Percentiles rank a stretch among this genome's conserved stretches.
phyloP scores from a whole-genome alignment of 2,797 vertebrate genomes.

The Lophius americanus region DNA sequence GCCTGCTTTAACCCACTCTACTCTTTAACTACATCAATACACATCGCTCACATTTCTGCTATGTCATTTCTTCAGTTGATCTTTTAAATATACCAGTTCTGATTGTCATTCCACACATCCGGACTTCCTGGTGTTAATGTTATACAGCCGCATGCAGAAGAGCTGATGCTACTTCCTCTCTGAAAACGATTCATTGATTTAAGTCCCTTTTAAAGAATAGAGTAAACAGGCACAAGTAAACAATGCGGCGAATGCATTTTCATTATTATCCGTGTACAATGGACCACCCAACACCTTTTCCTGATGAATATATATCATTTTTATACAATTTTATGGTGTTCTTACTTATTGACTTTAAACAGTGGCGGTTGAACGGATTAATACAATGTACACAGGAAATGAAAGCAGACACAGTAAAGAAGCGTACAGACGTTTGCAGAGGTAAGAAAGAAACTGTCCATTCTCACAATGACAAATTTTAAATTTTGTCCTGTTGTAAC shows the following conservation, averaged over 20 bases:
- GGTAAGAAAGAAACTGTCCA: background rate
- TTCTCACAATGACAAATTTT: slow-evolving; percentile 10
- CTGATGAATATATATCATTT: no score
- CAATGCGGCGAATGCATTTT: background rate
- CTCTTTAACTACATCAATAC: slow-evolving; percentile 12
- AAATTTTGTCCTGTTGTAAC: slow-evolving; percentile 4
- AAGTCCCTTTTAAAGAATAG: slow-evolving; percentile 23
- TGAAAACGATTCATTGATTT: slow-evolving; percentile 37
- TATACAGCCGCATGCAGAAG: slow-evolving; percentile 18
- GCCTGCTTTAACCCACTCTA: slow-evolving; percentile 17
- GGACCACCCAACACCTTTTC: no score
- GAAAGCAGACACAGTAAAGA: slow-evolving; percentile 19
- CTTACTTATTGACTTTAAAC: background rate
- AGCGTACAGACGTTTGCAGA: background rate
- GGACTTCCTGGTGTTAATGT: slow-evolving; percentile 11
- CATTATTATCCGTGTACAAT: background rate
- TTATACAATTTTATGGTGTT: slow-evolving; percentile 21
- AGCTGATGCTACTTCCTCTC: slow-evolving; percentile 9
- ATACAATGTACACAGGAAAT: background rate
- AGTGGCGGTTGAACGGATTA: background rate
- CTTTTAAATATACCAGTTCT: background rate
- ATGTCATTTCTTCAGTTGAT: background rate
- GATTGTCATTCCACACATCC: slow-evolving; percentile 3
- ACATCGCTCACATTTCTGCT: slow-evolving; percentile 2
- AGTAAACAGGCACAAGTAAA: slow-evolving; percentile 27